Base-by-base conservation (phyloP, 2,797 vertebrate genomes). In the Spondyliosoma cantharus region DNA sequence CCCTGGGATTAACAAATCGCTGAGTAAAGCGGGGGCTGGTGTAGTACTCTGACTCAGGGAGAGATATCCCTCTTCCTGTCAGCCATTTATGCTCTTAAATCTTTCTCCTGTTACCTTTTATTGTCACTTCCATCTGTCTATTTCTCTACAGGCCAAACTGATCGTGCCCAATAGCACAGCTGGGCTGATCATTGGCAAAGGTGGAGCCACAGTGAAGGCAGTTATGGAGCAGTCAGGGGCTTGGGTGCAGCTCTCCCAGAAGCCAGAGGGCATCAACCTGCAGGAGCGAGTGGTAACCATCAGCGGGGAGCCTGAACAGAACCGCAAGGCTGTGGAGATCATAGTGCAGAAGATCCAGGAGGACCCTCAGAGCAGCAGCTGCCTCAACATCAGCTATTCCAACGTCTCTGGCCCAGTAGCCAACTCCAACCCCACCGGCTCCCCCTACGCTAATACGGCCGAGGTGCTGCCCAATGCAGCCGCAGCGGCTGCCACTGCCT, bases 331-430 rank as follows among this genome's bases (percentile, higher is more conserved):
- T 0, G 95, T 98, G 80, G 96, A 96, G 88, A 97, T 97, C 94
- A 98, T 98, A 82, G 96, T 98, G 16, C 96, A 98, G 95, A 98
- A 98, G 94, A 97, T 98, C 90, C 96, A 97, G 93, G 97, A 98
- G 92, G 97, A 98, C 86, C 97, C 97, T 16, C 97, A 98, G 93
- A 97, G 97, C 94, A 97, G 96, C 91, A 97, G 96, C 93, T 97
- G 97, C 91, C 96, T 98, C 90, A 98, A 98, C 94, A 98, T 98
- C 91, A 97, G 96, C 93, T 98, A 98, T 78, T 97, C 96, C 93
- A 98, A 98, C 87, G 96, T 97, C 89, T 96, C 97, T 0, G 97
- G 97, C 82, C 97, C 97, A 0, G 97, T 98, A 82, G 97, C 97
- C 90, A 98, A 98, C 95, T 98, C 97, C 92, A 98, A 98, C 92